These are phyloP conservation scores for Dolichopus griseipennis DNA, from an alignment of 2,888 invertebrate species.

Conservation along the genomic window DNA sequence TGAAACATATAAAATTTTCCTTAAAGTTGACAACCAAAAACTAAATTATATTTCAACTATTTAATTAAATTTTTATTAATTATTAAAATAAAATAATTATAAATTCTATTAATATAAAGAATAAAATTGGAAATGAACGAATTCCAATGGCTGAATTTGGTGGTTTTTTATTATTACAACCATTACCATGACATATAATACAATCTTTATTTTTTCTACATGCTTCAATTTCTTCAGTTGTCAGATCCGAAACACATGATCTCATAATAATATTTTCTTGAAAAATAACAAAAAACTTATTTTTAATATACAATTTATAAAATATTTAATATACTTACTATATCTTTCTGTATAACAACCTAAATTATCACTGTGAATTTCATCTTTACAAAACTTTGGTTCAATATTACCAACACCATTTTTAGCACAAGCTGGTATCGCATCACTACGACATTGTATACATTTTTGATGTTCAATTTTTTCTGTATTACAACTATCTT, in stretches of 20 bases:
- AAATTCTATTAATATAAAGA: too few relatives aligned
- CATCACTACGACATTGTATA: constrained; percentile 9
- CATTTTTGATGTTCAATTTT: not conserved
- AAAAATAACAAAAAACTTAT: not conserved
- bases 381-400: not conserved
- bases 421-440: not conserved
- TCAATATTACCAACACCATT: not conserved
- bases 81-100: too few relatives aligned
- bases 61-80: too few relatives aligned
- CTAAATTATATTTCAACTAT: too few relatives aligned
- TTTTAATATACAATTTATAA: too few relatives aligned
- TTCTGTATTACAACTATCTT: not conserved
- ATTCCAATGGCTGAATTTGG: not conserved
- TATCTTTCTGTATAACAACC: constrained; percentile 7
- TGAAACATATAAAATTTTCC: too few relatives aligned
- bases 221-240: not conserved
- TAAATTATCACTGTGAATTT: not conserved
- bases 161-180: not conserved
- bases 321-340: not conserved
- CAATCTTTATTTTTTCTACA: not conserved
- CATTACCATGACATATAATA: not conserved
- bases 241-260: not conserved
- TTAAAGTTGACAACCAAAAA: too few relatives aligned
- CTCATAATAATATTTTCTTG: not conserved
- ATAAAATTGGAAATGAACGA: not conserved